These are phyloP conservation scores for Griposia aprilina DNA, from an alignment of 2,888 invertebrate species.

Conservation along the genomic window DNA sequence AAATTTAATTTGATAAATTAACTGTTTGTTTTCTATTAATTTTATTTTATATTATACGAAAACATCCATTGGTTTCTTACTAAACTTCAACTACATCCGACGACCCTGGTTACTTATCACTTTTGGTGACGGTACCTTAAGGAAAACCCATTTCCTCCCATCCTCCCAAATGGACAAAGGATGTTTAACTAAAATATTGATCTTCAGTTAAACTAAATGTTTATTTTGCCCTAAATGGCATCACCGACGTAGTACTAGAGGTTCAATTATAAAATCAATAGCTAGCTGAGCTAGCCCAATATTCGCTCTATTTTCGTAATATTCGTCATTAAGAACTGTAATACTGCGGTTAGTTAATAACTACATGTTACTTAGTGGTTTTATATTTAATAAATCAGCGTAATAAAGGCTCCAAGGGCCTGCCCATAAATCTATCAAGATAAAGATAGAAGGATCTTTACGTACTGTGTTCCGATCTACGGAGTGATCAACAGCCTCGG, in stretches of 20 bases:
- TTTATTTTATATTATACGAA: too few relatives aligned
- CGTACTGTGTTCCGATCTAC: conserved; percentile 23
- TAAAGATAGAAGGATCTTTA: conserved; percentile 18
- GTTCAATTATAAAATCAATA: conserved; percentile 45
- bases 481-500: conserved; percentile 72
- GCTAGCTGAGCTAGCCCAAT: conserved; percentile 56
- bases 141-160: conserved; percentile 81
- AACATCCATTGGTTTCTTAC: too few relatives aligned
- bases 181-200: conserved; percentile 84
- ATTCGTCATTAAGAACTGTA: conserved; percentile 45
- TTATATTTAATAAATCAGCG: conserved; percentile 13
- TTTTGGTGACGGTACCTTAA: conserved; percentile 36
- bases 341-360: conserved; percentile 41
- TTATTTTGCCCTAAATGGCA: conserved; percentile 49
- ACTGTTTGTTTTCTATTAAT: too few relatives aligned
- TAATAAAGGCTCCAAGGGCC: background rate
- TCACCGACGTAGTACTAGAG: conserved; percentile 10
- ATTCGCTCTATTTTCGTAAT: conserved; percentile 61
- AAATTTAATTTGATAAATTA: too few relatives aligned
- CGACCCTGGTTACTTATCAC: too few relatives aligned
- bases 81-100: too few relatives aligned
- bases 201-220: conserved; percentile 58
- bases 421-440: conserved; percentile 16
- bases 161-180: conserved; percentile 72
- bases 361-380: conserved; percentile 16